Base-by-base conservation (phyloP, 2,888 invertebrate genomes). In the Protula sp. region DNA sequence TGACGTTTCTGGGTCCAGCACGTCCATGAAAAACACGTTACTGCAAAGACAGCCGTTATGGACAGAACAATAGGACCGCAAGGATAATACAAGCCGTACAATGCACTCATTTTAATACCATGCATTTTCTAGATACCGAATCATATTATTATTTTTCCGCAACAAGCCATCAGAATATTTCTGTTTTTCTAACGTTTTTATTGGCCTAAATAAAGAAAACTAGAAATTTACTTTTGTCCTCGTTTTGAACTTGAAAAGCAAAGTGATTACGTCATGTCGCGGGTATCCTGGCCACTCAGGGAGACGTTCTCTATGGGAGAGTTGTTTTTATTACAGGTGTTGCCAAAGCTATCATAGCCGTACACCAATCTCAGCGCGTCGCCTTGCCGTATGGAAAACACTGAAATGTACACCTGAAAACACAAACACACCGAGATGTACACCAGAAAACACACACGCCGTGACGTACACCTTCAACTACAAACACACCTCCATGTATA, bases 311-410 rank as follows among this genome's bases (percentile, higher is more conserved):
- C 87, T 63, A 90, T 86, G 55, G 66, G 68, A 26, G 87, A 87
- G 80, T 94, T 94, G 72, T 87, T 87, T 28, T 89, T 87, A 22
- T 94, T 94, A 81, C 95, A 97, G 31, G 92, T 92, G 78, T 95
- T 94, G 5, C 94, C 94, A 83, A 92, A 94, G 59, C 92, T 92
- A 80, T 94, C 94, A 81, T 90, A 92, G 24, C 94, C 94, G 84
- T 92, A 91, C 64, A 92, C 88, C 48, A 94, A 85, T 66, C 92
- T 85, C 72, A 88, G 50, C 0, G 62, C 62, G 47, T 70, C 64
- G 24, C 92, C 93, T 78, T 90, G 91, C 1, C 91, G 90, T 77
- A 91, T 87, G 9, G 93, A 90, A 83, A 93, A 92, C 14, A 88
- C 89, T 24, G 77, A 77, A 30, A 82, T 76, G 58, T 75, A 77